Evolutionary conservation across 1,140 invertebrate species (phyloP).

Genomic region (Lutraria rhynchaena): DNA sequence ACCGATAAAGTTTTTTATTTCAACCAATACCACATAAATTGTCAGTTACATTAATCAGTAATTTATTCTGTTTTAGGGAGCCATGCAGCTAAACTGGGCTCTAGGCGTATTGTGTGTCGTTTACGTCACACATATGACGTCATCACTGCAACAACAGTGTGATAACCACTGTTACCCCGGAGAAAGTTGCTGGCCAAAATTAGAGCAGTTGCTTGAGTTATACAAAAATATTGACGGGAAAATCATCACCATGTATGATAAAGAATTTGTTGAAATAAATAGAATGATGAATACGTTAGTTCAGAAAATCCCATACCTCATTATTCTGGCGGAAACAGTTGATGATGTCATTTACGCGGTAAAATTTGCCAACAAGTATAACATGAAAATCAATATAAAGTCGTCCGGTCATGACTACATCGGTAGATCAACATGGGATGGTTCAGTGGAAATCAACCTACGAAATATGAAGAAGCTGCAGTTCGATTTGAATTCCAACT

Average conservation of each 20-base stretch:
- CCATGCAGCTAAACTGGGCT: no score
- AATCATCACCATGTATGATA: background rate
- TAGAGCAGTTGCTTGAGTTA: background rate
- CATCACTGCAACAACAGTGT: background rate
- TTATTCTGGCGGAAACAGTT: slow-evolving; percentile 12
- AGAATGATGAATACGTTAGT: slow-evolving; percentile 34
- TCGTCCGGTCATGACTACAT: slow-evolving; percentile 52
- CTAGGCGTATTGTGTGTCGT: no score
- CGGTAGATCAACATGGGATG: slow-evolving; percentile 32
- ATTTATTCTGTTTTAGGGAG: no score
- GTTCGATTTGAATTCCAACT: slow-evolving; percentile 30
- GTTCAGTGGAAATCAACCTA: slow-evolving; percentile 33
- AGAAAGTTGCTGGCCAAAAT: slow-evolving; percentile 23
- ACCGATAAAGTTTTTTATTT: no score
- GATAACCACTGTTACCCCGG: slow-evolving; percentile 22
- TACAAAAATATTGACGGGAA: slow-evolving; percentile 2
- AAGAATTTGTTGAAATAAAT: background rate
- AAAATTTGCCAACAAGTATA: slow-evolving; percentile 60
- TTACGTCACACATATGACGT: no score
- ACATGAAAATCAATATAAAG: slow-evolving; percentile 53
- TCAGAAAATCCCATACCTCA: background rate
- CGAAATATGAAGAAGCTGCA: slow-evolving; percentile 1
- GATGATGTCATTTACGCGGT: slow-evolving; percentile 58
- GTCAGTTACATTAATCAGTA: no score
- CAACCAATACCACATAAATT: no score